Conservation (phyloP, 2,113 vertebrate genomes). For the Pithys albifrons region DNA sequence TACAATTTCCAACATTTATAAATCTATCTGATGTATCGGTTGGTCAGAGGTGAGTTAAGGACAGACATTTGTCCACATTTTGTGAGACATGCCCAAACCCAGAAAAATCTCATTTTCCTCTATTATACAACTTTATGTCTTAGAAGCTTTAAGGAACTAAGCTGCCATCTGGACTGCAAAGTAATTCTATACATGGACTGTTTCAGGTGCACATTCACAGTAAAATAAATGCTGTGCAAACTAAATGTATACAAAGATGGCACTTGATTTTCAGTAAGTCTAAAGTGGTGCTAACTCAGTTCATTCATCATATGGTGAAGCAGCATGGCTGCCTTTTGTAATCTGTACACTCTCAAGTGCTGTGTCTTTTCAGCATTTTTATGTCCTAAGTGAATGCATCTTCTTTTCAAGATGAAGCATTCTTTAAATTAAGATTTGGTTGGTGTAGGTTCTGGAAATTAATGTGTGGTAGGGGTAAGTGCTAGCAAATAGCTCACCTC, state of each 20-base stretch:
- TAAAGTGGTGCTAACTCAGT: neutral
- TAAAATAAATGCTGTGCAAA: neutral
- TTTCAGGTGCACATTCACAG: neutral
- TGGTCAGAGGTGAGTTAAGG: conserved; percentile 84
- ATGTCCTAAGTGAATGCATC: neutral
- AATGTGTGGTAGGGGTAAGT: neutral
- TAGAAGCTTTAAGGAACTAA: neutral
- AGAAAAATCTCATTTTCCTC: neutral
- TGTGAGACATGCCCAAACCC: neutral
- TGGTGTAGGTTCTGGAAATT: neutral
- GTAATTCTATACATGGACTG: neutral
- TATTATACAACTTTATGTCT: neutral
- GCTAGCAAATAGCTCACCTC: neutral
- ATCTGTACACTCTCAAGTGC: neutral
- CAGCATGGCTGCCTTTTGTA: neutral
- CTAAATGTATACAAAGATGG: neutral
- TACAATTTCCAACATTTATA: conserved; percentile 87
- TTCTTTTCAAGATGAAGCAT: neutral
- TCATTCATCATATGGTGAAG: neutral
- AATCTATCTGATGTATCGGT: conserved; percentile 81
- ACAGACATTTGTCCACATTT: neutral
- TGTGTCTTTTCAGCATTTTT: neutral
- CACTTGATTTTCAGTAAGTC: neutral
- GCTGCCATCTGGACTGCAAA: neutral
- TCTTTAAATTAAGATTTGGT: neutral